Evolutionary conservation across 2,888 invertebrate species (phyloP), one percentile per base, ranked within the genome.

Genomic region (Pachycephus smyrnensis): DNA sequence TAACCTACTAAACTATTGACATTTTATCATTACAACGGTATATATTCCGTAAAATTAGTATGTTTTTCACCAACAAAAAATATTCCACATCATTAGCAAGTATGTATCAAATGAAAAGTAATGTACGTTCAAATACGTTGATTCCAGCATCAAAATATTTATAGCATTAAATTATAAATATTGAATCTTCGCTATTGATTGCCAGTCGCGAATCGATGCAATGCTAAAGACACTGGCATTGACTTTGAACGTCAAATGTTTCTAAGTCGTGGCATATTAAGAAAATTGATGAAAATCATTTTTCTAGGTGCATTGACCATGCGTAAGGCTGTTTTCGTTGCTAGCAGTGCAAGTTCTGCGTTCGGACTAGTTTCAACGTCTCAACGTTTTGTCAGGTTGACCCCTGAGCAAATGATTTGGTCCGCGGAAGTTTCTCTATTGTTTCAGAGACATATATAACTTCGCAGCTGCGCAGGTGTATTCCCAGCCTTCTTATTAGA

Each of bases 381-480:
- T 55, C 55, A 55, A 55, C 23, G 23, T 9, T 55, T 23, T 1
- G 2, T 23, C 55, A 55, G 55, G 23, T 55, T 55, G 55, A 55
- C 2, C 55, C 23, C 23, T 23, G 55, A 0, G 55, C 23, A 55
- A 55, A 55, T 55, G 23, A 55, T 55, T 9, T 55, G 23, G 55
- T 55, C 55, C 55, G 55, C 55, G 55, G 55, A 55, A 55, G 15
- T 55, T 55, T 55, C 23, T 55, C 55, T 71, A 71, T 71, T 33
- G 32, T 71, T 33, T 71, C 32, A 71, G 71, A 31, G 32, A 11
- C 33, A 31, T 71, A 71, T 71, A 31, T 31, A 33, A 80, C 78
- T 81, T 82, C 81, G 87, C 86, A 88, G 81, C 87, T 89, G 90
- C 90, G 90, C 90, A 90, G 88, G 89, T 89, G 87, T 86, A 86